Percentiles rank a stretch among this genome's conserved stretches.
Evolutionary conservation across 2,113 vertebrate genomes (phyloP).

Genomic region (Caranx melampygus): DNA sequence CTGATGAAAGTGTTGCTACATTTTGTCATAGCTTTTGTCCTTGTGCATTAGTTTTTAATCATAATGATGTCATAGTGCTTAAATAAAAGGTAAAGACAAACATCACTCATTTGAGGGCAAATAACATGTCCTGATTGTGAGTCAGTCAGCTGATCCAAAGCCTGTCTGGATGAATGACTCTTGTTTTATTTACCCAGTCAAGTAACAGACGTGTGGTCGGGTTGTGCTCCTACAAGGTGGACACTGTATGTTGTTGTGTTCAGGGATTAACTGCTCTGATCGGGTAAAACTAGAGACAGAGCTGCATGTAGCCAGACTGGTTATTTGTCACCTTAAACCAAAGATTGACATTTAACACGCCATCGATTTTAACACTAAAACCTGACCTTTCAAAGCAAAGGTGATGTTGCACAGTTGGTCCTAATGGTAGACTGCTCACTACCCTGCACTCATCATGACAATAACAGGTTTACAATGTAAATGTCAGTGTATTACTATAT

Average conservation of each 20-base stretch:
- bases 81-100: too few species aligned
- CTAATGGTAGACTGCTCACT: background rate
- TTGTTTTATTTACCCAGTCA: conserved; percentile 52
- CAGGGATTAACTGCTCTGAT: conserved; percentile 61
- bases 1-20: too few species aligned
- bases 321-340: background rate
- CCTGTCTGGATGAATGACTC: background rate
- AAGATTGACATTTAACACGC: conserved; percentile 2
- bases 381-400: background rate
- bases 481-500: too few species aligned
- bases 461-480: background rate
- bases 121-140: too few species aligned
- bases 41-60: too few species aligned
- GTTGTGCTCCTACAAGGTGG: background rate
- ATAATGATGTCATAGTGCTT: too few species aligned
- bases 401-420: too few species aligned
- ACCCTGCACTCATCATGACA: background rate
- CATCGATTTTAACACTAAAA: conserved; percentile 2
- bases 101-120: background rate
- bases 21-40: too few species aligned
- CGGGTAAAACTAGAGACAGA: background rate
- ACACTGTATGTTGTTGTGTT: conserved; percentile 7
- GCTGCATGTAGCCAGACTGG: background rate
- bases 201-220: conserved; percentile 18
- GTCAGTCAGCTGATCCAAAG: background rate